Evolutionary conservation across 2,113 vertebrate genomes (phyloP), one percentile per base, ranked within the genome.

Genomic region (Archocentrus centrarchus): DNA sequence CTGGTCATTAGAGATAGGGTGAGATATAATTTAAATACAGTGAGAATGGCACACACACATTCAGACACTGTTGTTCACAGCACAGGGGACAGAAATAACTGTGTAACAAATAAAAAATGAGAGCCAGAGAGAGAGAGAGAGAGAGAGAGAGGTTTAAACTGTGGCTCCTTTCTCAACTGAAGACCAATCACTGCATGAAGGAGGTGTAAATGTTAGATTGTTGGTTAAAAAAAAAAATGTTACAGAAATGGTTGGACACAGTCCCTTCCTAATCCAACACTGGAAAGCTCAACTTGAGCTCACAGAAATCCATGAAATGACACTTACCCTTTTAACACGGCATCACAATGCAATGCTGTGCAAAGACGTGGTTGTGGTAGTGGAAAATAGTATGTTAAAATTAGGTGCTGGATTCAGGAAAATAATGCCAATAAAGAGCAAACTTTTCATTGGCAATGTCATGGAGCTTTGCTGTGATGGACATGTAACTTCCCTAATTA

Each of bases 221-320:
- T 15, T 55, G 68, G 68, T 80, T 58, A 7, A 80, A 30, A 62
- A 27, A 32, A 79, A 80, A 80, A 39, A 39, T 22, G 50, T 55
- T 18, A 8, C 20, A 79, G 60, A 50, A 53, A 44, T 44, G 10
- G 44, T 32, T 32, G 66, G 44, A 73, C 13, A 73, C 44, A 73
- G 27, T 53, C 66, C 44, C 47, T n/a, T 18, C 10, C 27, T 35
- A 18, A 53, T 35, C 24, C 68, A 70, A 24, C 55, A 30, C 2
- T n/a, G 55, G 37, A 32, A 22, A 70, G 37, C 20, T 68, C 22
- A 41, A 15, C 17, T 15, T 59, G 63, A 73, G 20, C 17, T 73
- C 3, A 53, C 47, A 30, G 1, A 50, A 30, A 50, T 50, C 0
- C 15, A 50, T 30, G 24, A 70, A 70, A 70, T 50, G 3, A 50